Conservation (phyloP, 2,113 vertebrate genomes). For the Tragelaphus buxtoni region DNA sequence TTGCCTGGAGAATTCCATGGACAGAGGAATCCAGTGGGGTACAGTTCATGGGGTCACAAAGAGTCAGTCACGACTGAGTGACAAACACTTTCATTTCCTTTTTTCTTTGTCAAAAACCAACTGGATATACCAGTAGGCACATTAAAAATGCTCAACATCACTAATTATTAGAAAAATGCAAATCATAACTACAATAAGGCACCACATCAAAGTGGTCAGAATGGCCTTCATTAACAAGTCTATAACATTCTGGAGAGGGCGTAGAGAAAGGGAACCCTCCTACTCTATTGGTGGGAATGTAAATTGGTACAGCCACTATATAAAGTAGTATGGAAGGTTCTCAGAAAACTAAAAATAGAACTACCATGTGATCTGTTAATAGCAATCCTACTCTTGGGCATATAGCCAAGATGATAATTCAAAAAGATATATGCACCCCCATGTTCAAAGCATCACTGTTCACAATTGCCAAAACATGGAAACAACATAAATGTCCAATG, state of each 20-base stretch:
- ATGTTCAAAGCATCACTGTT: neutral
- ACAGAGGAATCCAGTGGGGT: neutral
- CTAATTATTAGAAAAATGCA: neutral
- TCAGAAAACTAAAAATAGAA: neutral
- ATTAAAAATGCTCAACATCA: neutral
- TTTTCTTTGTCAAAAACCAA: neutral
- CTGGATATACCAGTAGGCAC: neutral
- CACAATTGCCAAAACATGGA: neutral
- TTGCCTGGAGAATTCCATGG: neutral
- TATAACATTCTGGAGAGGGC: neutral
- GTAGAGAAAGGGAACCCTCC: neutral
- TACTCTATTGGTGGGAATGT: neutral
- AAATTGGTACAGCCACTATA: neutral
- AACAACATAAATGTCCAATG: neutral
- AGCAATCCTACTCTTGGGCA: neutral
- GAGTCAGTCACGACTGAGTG: neutral
- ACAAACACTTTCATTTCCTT: neutral
- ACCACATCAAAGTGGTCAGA: neutral
- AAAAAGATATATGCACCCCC: neutral
- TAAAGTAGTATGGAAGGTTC: neutral
- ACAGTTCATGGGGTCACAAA: neutral
- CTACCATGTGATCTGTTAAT: neutral
- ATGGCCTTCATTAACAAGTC: neutral
- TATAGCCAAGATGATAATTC: neutral
- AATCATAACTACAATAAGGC: neutral